Evolutionary conservation across 2,797 vertebrate genomes (phyloP).

Genomic region (Eurystomus glaucurus): DNA sequence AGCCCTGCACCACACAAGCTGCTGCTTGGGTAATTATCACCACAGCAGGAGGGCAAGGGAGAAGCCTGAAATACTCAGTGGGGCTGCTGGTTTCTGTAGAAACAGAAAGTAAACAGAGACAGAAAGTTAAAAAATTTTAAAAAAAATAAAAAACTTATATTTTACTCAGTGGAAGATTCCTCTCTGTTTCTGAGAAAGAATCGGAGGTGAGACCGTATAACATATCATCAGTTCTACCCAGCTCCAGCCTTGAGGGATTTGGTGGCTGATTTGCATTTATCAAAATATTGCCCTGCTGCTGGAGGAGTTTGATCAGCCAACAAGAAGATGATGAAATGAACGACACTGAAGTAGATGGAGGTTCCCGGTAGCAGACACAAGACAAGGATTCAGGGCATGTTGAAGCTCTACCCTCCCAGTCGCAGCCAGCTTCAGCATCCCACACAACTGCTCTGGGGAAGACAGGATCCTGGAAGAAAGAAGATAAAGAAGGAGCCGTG

Average conservation of each 20-base stretch:
- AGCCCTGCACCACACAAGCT: background rate
- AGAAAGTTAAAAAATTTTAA: background rate
- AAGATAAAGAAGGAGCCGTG: conserved; percentile 37
- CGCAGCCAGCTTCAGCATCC: background rate
- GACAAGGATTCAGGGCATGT: background rate
- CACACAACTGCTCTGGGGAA: background rate
- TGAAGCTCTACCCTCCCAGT: background rate
- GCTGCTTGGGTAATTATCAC: background rate
- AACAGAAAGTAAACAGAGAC: background rate
- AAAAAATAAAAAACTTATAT: background rate
- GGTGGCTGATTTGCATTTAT: background rate
- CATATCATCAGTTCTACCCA: background rate
- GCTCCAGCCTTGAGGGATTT: background rate
- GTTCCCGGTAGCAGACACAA: background rate
- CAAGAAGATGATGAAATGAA: background rate
- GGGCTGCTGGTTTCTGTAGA: background rate
- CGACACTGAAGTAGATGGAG: background rate
- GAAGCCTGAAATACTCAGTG: background rate
- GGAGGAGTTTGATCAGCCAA: background rate
- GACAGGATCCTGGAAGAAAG: conserved; percentile 23
- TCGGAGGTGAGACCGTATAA: background rate
- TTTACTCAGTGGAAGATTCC: background rate
- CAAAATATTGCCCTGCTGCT: background rate
- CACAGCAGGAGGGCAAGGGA: background rate
- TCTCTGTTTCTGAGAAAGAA: background rate